A percentile compares a stretch with the other conserved stretches of the same genome.
Conservation (phyloP, 2,888 invertebrate species). For the Tanypteryx hageni region DNA sequence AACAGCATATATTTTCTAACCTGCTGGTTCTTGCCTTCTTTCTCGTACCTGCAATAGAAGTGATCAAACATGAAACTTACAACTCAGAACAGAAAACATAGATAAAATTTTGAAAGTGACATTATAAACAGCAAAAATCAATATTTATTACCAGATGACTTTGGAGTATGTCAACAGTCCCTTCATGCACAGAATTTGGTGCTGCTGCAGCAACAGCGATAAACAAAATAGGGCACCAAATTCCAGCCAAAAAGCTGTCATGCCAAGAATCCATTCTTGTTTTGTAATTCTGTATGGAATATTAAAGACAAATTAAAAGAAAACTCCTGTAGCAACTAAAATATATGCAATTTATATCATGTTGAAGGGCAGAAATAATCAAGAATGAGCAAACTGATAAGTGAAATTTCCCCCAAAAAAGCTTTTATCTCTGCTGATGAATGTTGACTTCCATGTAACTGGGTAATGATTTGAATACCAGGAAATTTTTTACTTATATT, state of each 20-base stretch:
- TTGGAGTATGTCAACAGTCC: constrained; percentile 14
- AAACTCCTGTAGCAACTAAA: not conserved
- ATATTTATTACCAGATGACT: constrained; percentile 10
- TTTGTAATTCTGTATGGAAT: not conserved
- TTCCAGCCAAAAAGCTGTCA: not conserved
- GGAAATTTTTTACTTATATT: too few species aligned
- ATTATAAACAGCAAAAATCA: not conserved
- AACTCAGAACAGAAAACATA: too few species aligned
- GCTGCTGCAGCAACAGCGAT: constrained; percentile 25
- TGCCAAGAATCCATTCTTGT: constrained; percentile 9
- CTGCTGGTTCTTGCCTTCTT: constrained; percentile 57
- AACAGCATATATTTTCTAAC: not conserved
- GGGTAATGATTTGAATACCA: too few species aligned
- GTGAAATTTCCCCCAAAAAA: too few species aligned
- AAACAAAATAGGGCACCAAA: constrained; percentile 9
- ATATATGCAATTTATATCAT: too few species aligned
- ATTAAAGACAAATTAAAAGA: not conserved
- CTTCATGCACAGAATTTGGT: constrained; percentile 39
- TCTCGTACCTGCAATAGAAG: not conserved
- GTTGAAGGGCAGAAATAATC: too few species aligned
- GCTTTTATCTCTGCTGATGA: too few species aligned
- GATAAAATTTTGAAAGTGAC: not conserved
- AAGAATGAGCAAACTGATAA: too few species aligned
- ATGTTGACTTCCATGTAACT: too few species aligned
- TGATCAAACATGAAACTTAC: not conserved